Evolutionary conservation across 2,113 vertebrate species (phyloP).

Genomic region (Dendrocopos noguchii): DNA sequence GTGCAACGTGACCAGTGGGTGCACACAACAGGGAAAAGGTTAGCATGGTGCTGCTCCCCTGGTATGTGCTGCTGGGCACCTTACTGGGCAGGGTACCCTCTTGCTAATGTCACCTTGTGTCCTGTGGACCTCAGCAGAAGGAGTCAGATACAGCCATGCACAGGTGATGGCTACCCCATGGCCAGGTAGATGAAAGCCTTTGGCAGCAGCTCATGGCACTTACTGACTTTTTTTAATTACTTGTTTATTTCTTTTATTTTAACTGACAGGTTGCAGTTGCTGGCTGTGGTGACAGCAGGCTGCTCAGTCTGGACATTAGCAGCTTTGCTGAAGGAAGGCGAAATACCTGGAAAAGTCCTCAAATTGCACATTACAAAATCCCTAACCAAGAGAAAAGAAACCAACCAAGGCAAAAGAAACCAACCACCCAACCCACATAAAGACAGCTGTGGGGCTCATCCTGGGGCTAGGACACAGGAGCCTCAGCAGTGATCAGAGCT

Average conservation of each 20-base stretch:
- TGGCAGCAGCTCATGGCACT: background rate
- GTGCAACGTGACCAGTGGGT: background rate
- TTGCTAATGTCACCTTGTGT: background rate
- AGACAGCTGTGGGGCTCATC: background rate
- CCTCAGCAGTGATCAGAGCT: background rate
- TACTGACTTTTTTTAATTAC: background rate
- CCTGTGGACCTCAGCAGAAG: fast-evolving
- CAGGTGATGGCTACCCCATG: fast-evolving
- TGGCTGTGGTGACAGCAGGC: fast-evolving
- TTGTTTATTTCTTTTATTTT: background rate
- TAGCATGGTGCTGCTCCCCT: background rate
- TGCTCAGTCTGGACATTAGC: background rate
- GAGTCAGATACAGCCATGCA: background rate
- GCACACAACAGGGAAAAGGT: background rate
- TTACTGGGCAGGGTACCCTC: background rate
- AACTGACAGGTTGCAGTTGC: fast-evolving
- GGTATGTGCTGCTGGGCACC: fast-evolving
- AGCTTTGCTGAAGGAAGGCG: background rate
- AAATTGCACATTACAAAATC: background rate
- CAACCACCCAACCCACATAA: too few species aligned
- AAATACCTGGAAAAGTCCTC: background rate
- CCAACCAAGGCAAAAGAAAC: background rate
- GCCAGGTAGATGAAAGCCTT: background rate
- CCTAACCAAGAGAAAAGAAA: background rate
- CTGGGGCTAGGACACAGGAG: background rate